Evolutionary conservation across 2,113 vertebrate species (phyloP), one percentile per base, ranked within the genome.

Genomic region (Connochaetes taurinus): DNA sequence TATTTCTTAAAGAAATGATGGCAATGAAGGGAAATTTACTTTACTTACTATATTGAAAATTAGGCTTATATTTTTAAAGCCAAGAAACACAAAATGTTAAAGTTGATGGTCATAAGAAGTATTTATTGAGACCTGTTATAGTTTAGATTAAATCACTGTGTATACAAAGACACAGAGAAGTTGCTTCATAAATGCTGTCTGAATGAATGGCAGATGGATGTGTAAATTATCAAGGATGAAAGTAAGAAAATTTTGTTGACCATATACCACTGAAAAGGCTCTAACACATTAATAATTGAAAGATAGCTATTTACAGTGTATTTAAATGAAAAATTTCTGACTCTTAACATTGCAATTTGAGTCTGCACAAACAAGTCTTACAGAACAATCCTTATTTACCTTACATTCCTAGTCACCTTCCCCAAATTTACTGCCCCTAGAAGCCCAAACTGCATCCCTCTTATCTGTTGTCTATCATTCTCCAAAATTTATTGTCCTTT

Each of bases 21-120:
- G 21, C 87, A 92, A 95, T 78, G 19, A 94, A 93, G 36, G 90
- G 36, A 97, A 93, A 88, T 95, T 85, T 76, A 84, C 25, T 47
- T 90, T 85, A 43, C 82, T 52, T 57, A 47, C 13, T 80, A 43
- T 50, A 90, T 88, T 87, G 85, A 82, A 98, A 97, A 85, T 57
- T 47, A 94, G 29, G 23, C 27, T 62, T 89, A 58, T 4, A 40
- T 88, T 93, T 93, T 95, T 93, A 90, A 96, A 96, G 58, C n/a
- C 76, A 94, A 95, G 78, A 93, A 87, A 40, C 23, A 94, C 16
- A 90, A 91, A 95, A 50, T 76, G 36, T 86, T 60, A 78, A 95
- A 96, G 33, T 27, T 45, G 29, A 31, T 21, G 16, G 15, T 67
- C 52, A 25, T 58, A 81, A 96, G 64, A 86, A 60, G 29, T 84